Conservation (phyloP, 2,797 vertebrate genomes). For the Philypnodon macrostomus region DNA sequence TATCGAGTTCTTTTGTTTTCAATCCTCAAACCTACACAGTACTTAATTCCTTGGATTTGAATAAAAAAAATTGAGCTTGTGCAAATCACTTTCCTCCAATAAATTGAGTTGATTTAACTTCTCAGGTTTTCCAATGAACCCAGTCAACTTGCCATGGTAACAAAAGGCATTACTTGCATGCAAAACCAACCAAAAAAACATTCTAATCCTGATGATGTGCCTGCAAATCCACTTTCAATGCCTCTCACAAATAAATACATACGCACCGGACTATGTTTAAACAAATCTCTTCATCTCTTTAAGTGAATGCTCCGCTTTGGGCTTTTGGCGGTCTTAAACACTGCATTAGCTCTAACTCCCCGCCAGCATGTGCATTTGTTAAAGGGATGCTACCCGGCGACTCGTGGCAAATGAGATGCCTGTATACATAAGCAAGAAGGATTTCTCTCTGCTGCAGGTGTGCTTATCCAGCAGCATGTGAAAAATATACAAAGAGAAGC, state of each 20-base stretch:
- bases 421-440: slow-evolving; percentile 11
- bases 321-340: slow-evolving; percentile 33
- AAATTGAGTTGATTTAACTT: too few species aligned
- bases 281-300: slow-evolving; percentile 22
- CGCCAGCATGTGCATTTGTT: slow-evolving; percentile 24
- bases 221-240: slow-evolving; percentile 60
- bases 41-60: too few species aligned
- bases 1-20: too few species aligned
- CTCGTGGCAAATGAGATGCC: slow-evolving; percentile 26
- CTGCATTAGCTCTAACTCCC: slow-evolving; percentile 23
- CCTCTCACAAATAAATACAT: slow-evolving; percentile 30
- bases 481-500: slow-evolving; percentile 10
- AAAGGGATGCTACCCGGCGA: slow-evolving; percentile 33
- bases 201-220: slow-evolving; percentile 71
- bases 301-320: slow-evolving; percentile 34
- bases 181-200: slow-evolving; percentile 56
- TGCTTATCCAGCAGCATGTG: neutral
- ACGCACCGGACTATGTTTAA: slow-evolving; percentile 31
- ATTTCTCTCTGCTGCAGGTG: slow-evolving; percentile 23
- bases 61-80: too few species aligned
- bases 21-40: too few species aligned
- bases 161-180: slow-evolving; percentile 47
- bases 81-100: too few species aligned
- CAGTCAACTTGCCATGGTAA: slow-evolving; percentile 36
- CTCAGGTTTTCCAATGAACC: too few species aligned